These are phyloP conservation scores for Chionis minor DNA, from an alignment of 2,113 vertebrate species.

Conservation along the genomic window DNA sequence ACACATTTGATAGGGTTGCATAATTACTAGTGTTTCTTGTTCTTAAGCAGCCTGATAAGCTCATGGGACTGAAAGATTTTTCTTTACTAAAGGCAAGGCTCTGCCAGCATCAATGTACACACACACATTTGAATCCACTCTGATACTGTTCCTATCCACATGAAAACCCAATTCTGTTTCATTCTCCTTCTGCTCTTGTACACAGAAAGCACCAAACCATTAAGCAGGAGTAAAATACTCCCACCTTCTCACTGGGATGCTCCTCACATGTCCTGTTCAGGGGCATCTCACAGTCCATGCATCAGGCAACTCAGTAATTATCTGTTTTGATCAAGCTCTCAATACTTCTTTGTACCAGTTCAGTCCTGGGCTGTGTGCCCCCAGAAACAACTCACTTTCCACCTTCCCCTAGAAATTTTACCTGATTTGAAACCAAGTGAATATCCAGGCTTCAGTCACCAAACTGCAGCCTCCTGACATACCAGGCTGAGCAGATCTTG, in stretches of 20 bases:
- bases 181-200: not conserved
- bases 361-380: not conserved
- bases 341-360: not conserved
- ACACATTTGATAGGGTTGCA: not conserved
- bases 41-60: not conserved
- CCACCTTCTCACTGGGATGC: not conserved
- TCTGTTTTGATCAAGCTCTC: not conserved
- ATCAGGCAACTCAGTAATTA: not conserved
- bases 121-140: rapidly evolving
- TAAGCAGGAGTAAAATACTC: not conserved
- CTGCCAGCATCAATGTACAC: not conserved
- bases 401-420: not conserved
- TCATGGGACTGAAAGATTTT: not conserved
- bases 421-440: not conserved
- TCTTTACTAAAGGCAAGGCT: not conserved
- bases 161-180: not conserved
- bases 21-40: not conserved
- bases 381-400: not conserved
- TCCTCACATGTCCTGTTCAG: not conserved
- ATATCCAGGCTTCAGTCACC: not conserved
- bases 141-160: not conserved
- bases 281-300: not conserved
- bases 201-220: rapidly evolving
- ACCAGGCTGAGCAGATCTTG: conserved; percentile 5
- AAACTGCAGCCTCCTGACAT: not conserved